Conservation (phyloP, 2,797 vertebrate species). For the Squalus acanthias region DNA sequence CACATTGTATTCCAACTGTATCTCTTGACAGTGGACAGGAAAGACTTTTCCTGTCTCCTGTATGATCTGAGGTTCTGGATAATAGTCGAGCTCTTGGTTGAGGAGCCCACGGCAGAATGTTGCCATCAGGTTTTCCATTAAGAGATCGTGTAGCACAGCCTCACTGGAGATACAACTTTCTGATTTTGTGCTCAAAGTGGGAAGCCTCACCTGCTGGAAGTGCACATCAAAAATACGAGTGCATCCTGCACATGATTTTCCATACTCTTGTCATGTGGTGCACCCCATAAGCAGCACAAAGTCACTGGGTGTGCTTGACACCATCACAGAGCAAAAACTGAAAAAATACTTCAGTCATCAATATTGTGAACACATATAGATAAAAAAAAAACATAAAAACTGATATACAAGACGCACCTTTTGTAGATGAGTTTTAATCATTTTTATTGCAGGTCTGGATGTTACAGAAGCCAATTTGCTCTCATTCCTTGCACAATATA, state of each 20-base stretch:
- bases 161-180: not conserved
- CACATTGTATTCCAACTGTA: not conserved
- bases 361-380: not conserved
- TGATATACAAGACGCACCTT: conserved; percentile 53
- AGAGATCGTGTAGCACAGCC: not conserved
- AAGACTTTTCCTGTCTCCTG: not conserved
- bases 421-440: conserved; percentile 61
- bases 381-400: not conserved
- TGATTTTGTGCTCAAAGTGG: not conserved
- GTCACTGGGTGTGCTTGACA: not conserved
- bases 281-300: not conserved
- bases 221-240: not conserved
- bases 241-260: not conserved
- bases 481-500: conserved; percentile 69
- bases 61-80: not conserved
- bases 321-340: conserved; percentile 53
- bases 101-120: not conserved
- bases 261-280: no score
- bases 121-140: not conserved
- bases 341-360: conserved; percentile 42
- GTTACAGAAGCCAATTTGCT: conserved; percentile 71
- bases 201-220: not conserved
- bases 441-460: conserved; percentile 52
- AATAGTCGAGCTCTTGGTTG: not conserved
- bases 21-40: not conserved